phyloP scores from a whole-genome alignment of 2,888 invertebrate genomes.

The Ectobius pallidus region DNA sequence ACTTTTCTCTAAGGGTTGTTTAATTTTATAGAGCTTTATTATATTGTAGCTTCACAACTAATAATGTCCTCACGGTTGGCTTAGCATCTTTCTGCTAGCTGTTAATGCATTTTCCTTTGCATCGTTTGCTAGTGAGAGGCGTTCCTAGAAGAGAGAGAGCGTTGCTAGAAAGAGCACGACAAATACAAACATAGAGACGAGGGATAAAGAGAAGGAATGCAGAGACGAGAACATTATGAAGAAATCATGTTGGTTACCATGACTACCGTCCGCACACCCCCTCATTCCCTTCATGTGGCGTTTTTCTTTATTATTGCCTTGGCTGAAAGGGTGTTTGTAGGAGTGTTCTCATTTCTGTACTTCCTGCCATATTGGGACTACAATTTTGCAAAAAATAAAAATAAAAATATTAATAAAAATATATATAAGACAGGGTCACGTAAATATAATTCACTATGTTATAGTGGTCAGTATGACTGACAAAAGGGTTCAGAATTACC shows the following conservation, averaged over 20 bases:
- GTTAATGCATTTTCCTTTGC: conserved; percentile 37
- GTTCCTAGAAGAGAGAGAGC: background rate
- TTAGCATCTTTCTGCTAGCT: conserved; percentile 19
- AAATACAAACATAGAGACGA: conserved; percentile 6
- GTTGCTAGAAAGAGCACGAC: conserved; percentile 22
- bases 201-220: conserved; percentile 22
- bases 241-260: conserved; percentile 41
- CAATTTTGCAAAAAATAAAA: conserved; percentile 8
- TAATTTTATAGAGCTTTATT: conserved; percentile 37
- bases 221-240: conserved; percentile 36
- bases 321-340: conserved; percentile 38
- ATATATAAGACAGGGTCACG: background rate
- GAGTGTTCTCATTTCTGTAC: conserved; percentile 31
- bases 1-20: background rate
- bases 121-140: conserved; percentile 25
- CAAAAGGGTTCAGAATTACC: no score
- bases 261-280: conserved; percentile 29
- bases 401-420: background rate
- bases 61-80: conserved; percentile 36
- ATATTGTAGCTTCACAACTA: conserved; percentile 36
- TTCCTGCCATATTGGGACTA: conserved; percentile 36
- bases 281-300: conserved; percentile 4
- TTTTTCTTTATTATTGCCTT: conserved; percentile 41
- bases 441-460: no score
- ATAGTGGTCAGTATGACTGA: no score